Conservation (phyloP, 2,113 vertebrate genomes). For the Microcebus tavaratra region DNA sequence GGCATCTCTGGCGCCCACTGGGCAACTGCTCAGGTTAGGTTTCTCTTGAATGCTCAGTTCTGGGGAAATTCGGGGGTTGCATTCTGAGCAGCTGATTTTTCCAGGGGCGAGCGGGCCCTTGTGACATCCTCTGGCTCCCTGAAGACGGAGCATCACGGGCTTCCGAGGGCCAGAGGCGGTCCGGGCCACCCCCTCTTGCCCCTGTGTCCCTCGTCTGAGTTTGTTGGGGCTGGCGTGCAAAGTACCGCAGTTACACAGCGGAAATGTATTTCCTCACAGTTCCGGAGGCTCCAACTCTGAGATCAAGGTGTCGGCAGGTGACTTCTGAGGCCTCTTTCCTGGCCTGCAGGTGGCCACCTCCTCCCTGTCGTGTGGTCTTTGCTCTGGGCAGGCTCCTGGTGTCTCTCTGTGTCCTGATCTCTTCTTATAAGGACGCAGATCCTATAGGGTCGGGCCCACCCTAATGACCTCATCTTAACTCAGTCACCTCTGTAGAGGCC, state of each 20-base stretch:
- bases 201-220: fast-evolving
- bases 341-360: neutral
- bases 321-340: neutral
- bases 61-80: neutral
- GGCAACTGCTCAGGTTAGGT: neutral
- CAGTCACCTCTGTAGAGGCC: neutral
- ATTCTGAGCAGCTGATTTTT: neutral
- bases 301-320: neutral
- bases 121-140: neutral
- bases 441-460: neutral
- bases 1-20: neutral
- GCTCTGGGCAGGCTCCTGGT: neutral
- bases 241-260: neutral
- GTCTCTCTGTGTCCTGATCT: too few species aligned
- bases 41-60: neutral
- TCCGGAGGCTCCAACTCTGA: too few species aligned
- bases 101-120: fast-evolving
- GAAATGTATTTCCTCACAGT: neutral
- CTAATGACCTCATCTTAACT: neutral
- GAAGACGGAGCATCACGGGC: neutral
- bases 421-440: neutral
- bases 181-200: neutral
- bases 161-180: too few species aligned
- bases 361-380: fast-evolving
- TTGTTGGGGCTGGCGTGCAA: neutral